These are phyloP conservation scores for Silvanus unidentatus DNA, from an alignment of 2,888 invertebrate genomes.

Conservation along the genomic window DNA sequence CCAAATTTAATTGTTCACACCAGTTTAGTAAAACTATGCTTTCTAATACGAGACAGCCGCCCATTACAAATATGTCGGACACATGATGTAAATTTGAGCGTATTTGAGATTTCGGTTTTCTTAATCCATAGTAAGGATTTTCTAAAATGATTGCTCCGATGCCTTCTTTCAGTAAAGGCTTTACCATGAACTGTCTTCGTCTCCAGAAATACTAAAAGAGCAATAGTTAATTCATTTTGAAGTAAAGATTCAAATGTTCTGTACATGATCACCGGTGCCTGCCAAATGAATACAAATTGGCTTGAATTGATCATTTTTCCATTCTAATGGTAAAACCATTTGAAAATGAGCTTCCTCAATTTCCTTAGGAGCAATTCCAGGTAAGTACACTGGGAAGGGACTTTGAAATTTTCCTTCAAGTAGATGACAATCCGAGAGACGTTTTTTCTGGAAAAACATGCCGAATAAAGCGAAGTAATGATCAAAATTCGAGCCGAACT, in stretches of 20 bases:
- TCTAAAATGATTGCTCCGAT: conserved; percentile 89
- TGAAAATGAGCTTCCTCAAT: conserved; percentile 80
- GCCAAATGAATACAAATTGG: conserved; percentile 93
- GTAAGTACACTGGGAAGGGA: conserved; percentile 76
- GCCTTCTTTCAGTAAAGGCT: conserved; percentile 81
- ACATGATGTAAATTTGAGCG: conserved; percentile 88
- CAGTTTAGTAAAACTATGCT: conserved; percentile 83
- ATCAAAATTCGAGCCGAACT: neutral
- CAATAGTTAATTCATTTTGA: conserved; percentile 2
- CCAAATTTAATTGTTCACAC: conserved; percentile 83
- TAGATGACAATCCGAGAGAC: conserved; percentile 63
- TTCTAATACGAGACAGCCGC: conserved; percentile 89
- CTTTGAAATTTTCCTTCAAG: conserved; percentile 84
- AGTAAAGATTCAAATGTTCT: no score
- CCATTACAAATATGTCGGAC: conserved; percentile 97
- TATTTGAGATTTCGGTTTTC: conserved; percentile 78
- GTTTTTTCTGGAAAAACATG: conserved; percentile 63
- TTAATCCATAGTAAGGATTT: conserved; percentile 87
- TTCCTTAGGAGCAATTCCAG: conserved; percentile 81
- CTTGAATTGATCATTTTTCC: conserved; percentile 62
- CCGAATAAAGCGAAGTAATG: neutral
- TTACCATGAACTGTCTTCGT: conserved; percentile 78
- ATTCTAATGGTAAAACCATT: conserved; percentile 73
- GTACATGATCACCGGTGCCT: conserved; percentile 96
- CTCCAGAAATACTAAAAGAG: conserved; percentile 83